phyloP scores from a whole-genome alignment of 2,797 vertebrate species.

The Malurus leucopterus region DNA sequence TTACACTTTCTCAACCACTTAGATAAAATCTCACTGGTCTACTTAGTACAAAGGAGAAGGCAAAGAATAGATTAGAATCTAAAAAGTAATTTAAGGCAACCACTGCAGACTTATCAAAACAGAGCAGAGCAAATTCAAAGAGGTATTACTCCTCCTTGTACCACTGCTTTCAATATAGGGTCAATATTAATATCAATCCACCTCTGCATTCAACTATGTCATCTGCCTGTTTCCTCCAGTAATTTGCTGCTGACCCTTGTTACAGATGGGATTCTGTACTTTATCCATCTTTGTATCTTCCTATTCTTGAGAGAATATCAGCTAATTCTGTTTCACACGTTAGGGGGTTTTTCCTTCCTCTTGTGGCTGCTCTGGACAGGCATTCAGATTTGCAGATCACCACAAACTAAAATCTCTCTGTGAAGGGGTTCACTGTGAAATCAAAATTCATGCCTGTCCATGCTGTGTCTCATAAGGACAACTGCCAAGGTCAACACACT shows the following conservation, averaged over 20 bases:
- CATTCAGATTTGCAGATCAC: not conserved
- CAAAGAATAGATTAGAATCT: not conserved
- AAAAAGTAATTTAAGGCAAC: conserved; percentile 12
- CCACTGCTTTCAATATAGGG: not conserved
- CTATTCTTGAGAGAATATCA: not conserved
- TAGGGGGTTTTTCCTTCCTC: not conserved
- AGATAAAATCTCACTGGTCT: not conserved
- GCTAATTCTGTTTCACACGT: not conserved
- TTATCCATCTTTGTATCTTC: not conserved
- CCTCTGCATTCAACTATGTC: fast-evolving
- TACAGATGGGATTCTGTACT: not conserved
- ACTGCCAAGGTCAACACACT: not conserved
- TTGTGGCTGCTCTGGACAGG: not conserved
- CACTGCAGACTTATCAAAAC: not conserved
- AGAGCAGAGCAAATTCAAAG: not conserved
- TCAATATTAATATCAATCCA: not conserved
- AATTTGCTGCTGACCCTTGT: not conserved
- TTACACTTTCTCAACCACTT: conserved; percentile 1
- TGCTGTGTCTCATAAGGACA: not conserved
- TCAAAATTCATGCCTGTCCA: not conserved
- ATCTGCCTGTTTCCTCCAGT: not conserved
- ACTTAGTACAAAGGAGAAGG: not conserved
- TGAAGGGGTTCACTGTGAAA: not conserved
- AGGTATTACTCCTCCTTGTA: not conserved
- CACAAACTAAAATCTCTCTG: not conserved